phyloP scores from a whole-genome alignment of 2,797 vertebrate species.

The Liasis olivaceus region DNA sequence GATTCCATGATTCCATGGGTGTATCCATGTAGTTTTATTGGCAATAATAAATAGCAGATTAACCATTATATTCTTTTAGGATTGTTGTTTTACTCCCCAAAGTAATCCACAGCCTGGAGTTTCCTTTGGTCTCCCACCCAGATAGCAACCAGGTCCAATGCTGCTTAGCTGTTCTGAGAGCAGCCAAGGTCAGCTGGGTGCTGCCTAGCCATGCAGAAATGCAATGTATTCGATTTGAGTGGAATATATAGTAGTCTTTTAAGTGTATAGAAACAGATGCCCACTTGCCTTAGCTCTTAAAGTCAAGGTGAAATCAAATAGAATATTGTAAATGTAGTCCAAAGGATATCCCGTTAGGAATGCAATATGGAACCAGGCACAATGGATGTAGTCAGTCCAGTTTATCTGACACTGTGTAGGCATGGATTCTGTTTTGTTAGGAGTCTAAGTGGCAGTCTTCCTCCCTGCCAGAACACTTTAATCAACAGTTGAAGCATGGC shows the following conservation, averaged over 20 bases:
- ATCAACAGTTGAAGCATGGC: conserved; percentile 76
- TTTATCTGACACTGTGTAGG: conserved; percentile 4
- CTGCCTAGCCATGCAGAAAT: not conserved
- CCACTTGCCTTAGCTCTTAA: not conserved
- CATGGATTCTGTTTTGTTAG: conserved; percentile 34
- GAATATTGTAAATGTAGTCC: not conserved
- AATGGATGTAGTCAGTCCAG: not conserved
- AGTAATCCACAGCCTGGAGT: not conserved
- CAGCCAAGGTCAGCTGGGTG: not conserved
- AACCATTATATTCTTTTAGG: not conserved
- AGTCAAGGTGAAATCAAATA: not conserved
- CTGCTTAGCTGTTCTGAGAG: not conserved
- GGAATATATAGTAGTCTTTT: not conserved
- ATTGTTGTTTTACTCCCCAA: not conserved
- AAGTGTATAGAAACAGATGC: not conserved
- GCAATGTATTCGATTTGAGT: not conserved
- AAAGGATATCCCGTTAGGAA: not conserved
- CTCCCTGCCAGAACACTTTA: conserved; percentile 69
- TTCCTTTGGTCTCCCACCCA: not conserved
- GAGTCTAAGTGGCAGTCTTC: conserved; percentile 68
- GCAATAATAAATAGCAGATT: not conserved
- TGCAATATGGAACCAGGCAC: not conserved
- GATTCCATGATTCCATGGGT: not conserved
- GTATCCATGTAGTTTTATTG: not conserved
- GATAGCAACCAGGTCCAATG: not conserved